Conservation (phyloP, 1,140 invertebrate species). For the Carposina sasakii region DNA sequence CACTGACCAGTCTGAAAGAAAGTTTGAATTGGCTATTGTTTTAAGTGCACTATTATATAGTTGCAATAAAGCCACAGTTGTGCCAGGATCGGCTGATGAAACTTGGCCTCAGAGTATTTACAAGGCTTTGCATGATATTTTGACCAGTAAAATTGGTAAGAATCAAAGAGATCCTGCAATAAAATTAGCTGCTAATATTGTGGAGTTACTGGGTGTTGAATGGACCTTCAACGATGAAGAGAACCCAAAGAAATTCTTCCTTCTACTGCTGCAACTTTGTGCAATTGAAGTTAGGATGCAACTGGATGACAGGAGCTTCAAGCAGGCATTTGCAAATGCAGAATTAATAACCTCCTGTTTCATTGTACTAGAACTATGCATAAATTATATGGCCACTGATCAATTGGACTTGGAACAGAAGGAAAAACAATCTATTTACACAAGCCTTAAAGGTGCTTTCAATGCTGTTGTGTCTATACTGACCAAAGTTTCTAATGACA, state of each 20-base stretch:
- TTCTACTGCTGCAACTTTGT: constrained; percentile 87
- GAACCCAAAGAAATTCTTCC: constrained; percentile 85
- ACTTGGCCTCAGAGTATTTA: constrained; percentile 85
- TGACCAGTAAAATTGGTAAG: constrained; percentile 89
- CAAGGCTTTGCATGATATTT: constrained; percentile 85
- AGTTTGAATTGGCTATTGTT: constrained; percentile 88
- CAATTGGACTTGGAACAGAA: constrained; percentile 89
- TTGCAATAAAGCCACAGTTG: constrained; percentile 77
- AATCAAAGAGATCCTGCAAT: constrained; percentile 90
- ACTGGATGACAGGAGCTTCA: constrained; percentile 87
- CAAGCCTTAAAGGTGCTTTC: constrained; percentile 92
- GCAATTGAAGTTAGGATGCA: constrained; percentile 95
- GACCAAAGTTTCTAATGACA: constrained; percentile 81
- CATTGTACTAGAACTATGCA: constrained; percentile 84
- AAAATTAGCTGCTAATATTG: constrained; percentile 83
- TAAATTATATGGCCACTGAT: constrained; percentile 87
- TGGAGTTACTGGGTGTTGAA: constrained; percentile 88
- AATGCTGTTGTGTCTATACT: constrained; percentile 85
- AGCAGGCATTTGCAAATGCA: constrained; percentile 82
- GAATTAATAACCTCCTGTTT: constrained; percentile 89
- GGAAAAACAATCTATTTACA: constrained; percentile 91
- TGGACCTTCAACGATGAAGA: constrained; percentile 86
- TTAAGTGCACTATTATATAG: constrained; percentile 83
- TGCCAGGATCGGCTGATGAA: constrained; percentile 76
- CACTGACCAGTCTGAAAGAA: constrained; percentile 87